phyloP scores from a whole-genome alignment of 2,797 vertebrate species.

The Sciaenops ocellatus region DNA sequence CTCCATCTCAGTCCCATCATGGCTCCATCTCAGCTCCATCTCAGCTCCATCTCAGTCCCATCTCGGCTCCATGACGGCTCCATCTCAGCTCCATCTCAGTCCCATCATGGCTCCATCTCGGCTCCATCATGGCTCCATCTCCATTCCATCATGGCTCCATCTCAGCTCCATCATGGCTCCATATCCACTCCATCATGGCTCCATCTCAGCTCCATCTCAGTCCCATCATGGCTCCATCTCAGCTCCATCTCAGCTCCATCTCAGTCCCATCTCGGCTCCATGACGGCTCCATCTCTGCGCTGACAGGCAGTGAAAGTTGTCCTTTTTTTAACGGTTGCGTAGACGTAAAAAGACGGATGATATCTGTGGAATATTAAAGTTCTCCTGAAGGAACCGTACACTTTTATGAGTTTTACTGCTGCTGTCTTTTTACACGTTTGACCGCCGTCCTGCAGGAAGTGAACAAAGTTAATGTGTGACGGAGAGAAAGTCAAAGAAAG shows the following conservation, averaged over 20 bases:
- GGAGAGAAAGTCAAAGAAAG: constrained; percentile 83
- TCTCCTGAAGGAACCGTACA: constrained; percentile 85
- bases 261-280: constrained; percentile 37
- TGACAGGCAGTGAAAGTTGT: constrained; percentile 48
- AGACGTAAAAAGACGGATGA: constrained; percentile 82
- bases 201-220: too few relatives aligned
- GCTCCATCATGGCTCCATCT: too few relatives aligned
- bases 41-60: too few relatives aligned
- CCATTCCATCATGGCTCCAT: too few relatives aligned
- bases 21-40: too few relatives aligned
- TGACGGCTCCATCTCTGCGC: constrained; percentile 49
- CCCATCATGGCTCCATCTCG: too few relatives aligned
- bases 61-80: too few relatives aligned
- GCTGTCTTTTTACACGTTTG: constrained; percentile 83
- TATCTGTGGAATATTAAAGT: constrained; percentile 85
- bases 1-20: too few relatives aligned
- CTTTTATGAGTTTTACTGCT: constrained; percentile 87
- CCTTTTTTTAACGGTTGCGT: constrained; percentile 80
- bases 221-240: too few relatives aligned
- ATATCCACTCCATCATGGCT: too few relatives aligned
- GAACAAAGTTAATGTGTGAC: constrained; percentile 82
- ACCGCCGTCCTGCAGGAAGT: constrained; percentile 80
- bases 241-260: neutral
- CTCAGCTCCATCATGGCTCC: too few relatives aligned
- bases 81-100: too few relatives aligned